Conservation (phyloP, 2,888 invertebrate genomes). For the Drosophila fulvimacula region DNA sequence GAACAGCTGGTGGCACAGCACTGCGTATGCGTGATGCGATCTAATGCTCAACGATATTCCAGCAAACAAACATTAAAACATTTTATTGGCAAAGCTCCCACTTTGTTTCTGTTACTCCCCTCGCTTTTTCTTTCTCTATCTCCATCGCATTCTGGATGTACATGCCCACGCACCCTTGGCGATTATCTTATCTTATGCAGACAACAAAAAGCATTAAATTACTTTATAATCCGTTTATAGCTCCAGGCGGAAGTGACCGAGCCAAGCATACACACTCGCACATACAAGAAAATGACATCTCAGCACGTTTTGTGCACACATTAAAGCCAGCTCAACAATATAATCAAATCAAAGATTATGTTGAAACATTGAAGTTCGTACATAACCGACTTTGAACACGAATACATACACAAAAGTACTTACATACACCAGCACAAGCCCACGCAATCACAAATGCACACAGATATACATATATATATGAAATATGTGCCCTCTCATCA, state of each 20-base stretch:
- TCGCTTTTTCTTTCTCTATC: neutral
- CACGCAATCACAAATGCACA: conserved; percentile 2
- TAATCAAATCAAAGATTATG: conserved; percentile 82
- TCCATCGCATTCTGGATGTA: neutral
- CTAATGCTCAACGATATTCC: conserved; percentile 59
- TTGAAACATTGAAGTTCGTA: conserved; percentile 78
- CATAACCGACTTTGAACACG: conserved; percentile 48
- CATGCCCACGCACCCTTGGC: conserved; percentile 7
- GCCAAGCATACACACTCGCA: conserved; percentile 45
- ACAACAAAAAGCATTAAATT: conserved; percentile 81
- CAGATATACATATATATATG: conserved; percentile 25
- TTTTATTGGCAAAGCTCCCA: conserved; percentile 58
- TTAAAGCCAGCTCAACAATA: conserved; percentile 72
- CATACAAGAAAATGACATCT: conserved; percentile 46
- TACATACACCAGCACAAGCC: no score
- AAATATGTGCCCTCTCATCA: conserved; percentile 57
- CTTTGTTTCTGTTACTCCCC: neutral
- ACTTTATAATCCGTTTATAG: conserved; percentile 82
- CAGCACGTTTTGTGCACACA: conserved; percentile 57
- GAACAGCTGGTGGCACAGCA: conserved; percentile 27
- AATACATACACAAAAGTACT: conserved; percentile 40
- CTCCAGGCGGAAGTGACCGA: conserved; percentile 71
- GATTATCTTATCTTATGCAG: conserved; percentile 51
- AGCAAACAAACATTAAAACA: conserved; percentile 72
- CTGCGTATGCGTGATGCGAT: conserved; percentile 71